phyloP scores from a whole-genome alignment of 2,888 invertebrate genomes.

The Philonicus albiceps region DNA sequence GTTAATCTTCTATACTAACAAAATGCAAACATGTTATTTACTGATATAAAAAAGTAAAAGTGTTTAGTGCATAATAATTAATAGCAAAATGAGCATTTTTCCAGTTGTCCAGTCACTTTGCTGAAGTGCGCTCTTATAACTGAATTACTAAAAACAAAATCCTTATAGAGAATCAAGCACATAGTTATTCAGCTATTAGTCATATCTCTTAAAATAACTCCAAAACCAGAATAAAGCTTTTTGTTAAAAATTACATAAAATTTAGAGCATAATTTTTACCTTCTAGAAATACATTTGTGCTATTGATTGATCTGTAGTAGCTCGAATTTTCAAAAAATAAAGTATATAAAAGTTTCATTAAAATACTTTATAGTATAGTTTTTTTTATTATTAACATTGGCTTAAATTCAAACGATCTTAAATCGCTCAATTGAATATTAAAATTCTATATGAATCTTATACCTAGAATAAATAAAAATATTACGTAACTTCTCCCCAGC shows the following conservation, averaged over 20 bases:
- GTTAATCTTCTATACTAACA: neutral
- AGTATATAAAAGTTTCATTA: neutral
- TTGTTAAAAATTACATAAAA: neutral
- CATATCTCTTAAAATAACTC: neutral
- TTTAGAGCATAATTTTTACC: neutral
- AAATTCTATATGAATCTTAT: too few relatives aligned
- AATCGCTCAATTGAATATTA: neutral
- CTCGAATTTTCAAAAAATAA: neutral
- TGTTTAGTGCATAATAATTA: neutral
- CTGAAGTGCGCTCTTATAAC: neutral
- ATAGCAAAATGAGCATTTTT: neutral
- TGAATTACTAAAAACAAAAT: neutral
- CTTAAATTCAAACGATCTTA: neutral
- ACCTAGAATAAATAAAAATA: too few relatives aligned
- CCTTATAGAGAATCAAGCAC: too few relatives aligned
- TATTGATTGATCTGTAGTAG: neutral
- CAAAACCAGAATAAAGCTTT: neutral
- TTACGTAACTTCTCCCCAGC: too few relatives aligned
- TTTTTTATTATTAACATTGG: neutral
- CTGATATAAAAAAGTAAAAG: too few relatives aligned
- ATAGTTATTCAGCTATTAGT: neutral
- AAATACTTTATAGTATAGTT: neutral
- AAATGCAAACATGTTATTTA: too few relatives aligned
- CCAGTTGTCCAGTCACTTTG: neutral
- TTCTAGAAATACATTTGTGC: neutral